Evolutionary conservation across 1,140 invertebrate genomes (phyloP).

Genomic region (Protaetia brevitarsis): DNA sequence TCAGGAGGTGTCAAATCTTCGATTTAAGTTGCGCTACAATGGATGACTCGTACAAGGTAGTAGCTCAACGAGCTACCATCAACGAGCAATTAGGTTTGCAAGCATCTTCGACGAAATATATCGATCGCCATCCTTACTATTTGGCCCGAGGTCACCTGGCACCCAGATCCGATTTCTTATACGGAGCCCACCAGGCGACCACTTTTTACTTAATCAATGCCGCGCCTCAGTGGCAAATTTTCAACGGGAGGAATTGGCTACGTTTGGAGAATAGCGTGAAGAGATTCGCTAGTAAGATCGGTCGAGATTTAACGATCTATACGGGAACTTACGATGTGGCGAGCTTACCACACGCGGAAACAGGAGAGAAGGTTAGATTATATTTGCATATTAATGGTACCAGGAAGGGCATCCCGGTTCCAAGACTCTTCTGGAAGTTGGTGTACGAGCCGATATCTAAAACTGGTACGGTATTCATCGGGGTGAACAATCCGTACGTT

Average conservation of each 20-base stretch:
- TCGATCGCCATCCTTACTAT: conserved; percentile 41
- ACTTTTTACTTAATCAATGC: conserved; percentile 62
- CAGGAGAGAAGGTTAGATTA: conserved; percentile 46
- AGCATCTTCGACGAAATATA: conserved; percentile 35
- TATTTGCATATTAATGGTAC: conserved; percentile 49
- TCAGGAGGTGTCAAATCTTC: conserved; percentile 16
- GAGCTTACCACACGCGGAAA: conserved; percentile 47
- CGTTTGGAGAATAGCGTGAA: conserved; percentile 38
- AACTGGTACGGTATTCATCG: conserved; percentile 57
- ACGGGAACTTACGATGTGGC: conserved; percentile 53
- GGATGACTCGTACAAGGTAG: conserved; percentile 35
- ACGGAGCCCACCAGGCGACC: conserved; percentile 59
- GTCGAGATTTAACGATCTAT: conserved; percentile 50
- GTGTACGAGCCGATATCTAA: conserved; percentile 53
- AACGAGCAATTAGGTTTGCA: conserved; percentile 37
- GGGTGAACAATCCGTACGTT: conserved; percentile 62
- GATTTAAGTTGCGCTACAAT: conserved; percentile 38
- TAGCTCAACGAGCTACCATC: conserved; percentile 37
- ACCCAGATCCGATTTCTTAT: conserved; percentile 64
- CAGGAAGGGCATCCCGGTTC: conserved; percentile 50
- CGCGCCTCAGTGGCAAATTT: conserved; percentile 64
- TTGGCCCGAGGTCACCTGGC: conserved; percentile 63
- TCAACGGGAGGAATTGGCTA: conserved; percentile 66
- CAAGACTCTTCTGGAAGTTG: conserved; percentile 61
- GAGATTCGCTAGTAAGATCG: conserved; percentile 27